Base-by-base conservation (phyloP, 1,140 invertebrate genomes). In the Lycorma delicatula region DNA sequence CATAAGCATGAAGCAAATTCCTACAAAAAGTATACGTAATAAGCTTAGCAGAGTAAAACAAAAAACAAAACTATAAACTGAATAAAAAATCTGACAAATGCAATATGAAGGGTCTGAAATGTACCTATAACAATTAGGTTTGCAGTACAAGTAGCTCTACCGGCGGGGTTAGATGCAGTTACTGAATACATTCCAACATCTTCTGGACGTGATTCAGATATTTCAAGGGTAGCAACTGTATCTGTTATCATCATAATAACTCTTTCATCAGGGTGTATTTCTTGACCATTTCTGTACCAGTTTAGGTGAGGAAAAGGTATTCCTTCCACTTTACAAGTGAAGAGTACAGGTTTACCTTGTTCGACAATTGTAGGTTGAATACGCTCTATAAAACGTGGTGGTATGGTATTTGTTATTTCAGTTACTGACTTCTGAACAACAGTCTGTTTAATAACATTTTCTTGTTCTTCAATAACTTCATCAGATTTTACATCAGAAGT, bases 171-270 rank as follows among this genome's bases (percentile, higher is more conserved):
- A 25, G 80, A 79, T 6, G 87, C 87, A 68, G 80, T 81, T 68
- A 86, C 89, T 9, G 85, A 84, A 72, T 91, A 91, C 59, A 87
- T 80, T 23, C 86, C 90, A 58, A 81, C 79, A 72, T 92, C 86
- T 63, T 83, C 77, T 41, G 80, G 75, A 38, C 77, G 75, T 1
- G 84, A 77, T 46, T 80, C 75, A 18, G 71, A 69, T 58, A 92
- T 83, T 64, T 83, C 81, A 48, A 92, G 72, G 11, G 76, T 78
- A 9, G 81, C 79, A n/a, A 79, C 78, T 52, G 81, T 77, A 63
- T 83, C 77, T 31, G 75, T 68, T 28, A 79, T 68, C 46, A 73
- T 77, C 64, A 85, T 81, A 25, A 73, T 72, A 61, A 84, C 79
- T 27, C 82, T 79, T 62, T 85, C 81, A 38, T 71, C 79, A 25